These are phyloP conservation scores for Polyergus mexicanus DNA, from an alignment of 1,140 invertebrate species.

Conservation along the genomic window DNA sequence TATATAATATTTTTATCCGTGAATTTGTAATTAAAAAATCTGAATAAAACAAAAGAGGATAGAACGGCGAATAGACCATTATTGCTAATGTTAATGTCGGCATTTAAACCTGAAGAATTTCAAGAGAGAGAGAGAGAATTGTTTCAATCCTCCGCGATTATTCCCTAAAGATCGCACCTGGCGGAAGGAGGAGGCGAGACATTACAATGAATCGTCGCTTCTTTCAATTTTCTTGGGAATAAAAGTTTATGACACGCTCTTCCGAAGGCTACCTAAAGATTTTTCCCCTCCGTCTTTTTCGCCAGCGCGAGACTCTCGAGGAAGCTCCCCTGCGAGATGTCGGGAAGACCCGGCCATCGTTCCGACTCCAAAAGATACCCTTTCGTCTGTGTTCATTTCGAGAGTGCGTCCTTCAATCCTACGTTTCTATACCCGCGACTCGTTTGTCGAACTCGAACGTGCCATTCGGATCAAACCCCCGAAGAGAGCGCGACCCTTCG, in stretches of 20 bases:
- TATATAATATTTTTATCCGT: no score
- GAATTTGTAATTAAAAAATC: constrained; percentile 10
- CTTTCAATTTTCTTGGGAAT: constrained; percentile 59
- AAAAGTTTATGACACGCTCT: constrained; percentile 60
- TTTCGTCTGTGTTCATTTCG: constrained; percentile 46
- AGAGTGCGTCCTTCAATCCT: constrained; percentile 4
- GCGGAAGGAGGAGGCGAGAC: background rate
- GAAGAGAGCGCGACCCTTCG: background rate
- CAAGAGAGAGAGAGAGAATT: background rate
- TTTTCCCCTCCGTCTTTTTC: constrained; percentile 30
- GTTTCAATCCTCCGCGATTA: constrained; percentile 11
- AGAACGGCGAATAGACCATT: no score
- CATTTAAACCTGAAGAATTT: background rate
- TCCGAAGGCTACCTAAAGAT: constrained; percentile 59
- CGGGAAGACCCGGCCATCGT: constrained; percentile 16
- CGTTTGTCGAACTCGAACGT: constrained; percentile 29
- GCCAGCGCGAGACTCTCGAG: constrained; percentile 2
- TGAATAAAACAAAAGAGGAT: background rate
- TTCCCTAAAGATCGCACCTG: constrained; percentile 10
- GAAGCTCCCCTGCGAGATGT: background rate
- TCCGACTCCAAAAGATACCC: constrained; percentile 19
- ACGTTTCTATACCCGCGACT: constrained; percentile 66
- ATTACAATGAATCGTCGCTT: constrained; percentile 50
- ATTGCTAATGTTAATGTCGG: background rate
- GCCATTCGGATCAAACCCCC: constrained; percentile 11